Base-by-base conservation (phyloP, 2,113 vertebrate genomes). In the Tangachromis dhanisi region DNA sequence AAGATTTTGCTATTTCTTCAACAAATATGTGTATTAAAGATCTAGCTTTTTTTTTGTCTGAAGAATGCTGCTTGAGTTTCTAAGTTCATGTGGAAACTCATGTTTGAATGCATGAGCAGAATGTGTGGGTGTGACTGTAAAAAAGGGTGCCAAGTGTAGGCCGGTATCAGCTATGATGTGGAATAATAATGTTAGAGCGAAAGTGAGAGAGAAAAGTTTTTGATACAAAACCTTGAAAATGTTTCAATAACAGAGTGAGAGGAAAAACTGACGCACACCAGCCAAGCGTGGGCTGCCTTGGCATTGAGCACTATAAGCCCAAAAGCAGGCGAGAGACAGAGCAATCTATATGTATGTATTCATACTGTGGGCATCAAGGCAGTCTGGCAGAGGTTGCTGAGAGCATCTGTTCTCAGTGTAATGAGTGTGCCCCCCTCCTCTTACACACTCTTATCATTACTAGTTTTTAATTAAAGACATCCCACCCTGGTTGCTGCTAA, bases 381-480 rank as follows among this genome's bases (percentile, higher is more conserved):
- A 80, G 84, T 85, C 91, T 93, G 92, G 89, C 94, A 90, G 87
- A 93, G 89, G 93, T 71, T 92, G 63, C 83, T 24, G 55, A 63
- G 86, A 96, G 95, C 96, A 96, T 96, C 96, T 96, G 95, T 95
- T 95, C 90, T 86, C 47, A 54, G 86, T 83, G 91, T 95, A 95
- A 94, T 95, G 91, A 95, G 79, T 84, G 68, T 59, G 31, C 40
- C 82, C 84, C 84, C 84, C 81, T 45, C 86, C 89, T 59, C 89
- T 85, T 73, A 82, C 87, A 85, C 84, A 85, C 85, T 90, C 90
- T 92, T 92, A 94, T 96, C 95, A 96, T 96, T 94, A 96, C 89
- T 93, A 92, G 85, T 93, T 88, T 96, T 96, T 95, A 94, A 96
- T 96, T 95, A 93, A 84, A 91, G 89, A 90, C 89, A 88, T 93